Evolutionary conservation across 2,113 vertebrate species (phyloP), one percentile per base, ranked within the genome.

Genomic region (Chlamydotis undulata): DNA sequence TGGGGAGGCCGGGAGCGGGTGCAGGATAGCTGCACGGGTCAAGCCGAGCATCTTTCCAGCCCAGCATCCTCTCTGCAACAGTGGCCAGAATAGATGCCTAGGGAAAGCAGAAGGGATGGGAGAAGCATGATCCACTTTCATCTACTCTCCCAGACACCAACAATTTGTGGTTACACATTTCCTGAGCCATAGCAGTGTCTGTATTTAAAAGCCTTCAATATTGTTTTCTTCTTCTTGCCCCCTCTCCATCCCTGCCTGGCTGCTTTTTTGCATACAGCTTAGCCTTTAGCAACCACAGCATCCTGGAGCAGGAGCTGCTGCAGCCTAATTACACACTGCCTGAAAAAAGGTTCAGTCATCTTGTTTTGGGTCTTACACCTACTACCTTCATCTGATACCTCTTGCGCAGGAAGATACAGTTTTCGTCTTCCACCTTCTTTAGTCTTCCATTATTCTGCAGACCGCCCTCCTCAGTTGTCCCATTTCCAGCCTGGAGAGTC

Each of bases 251-350:
- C 64, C 52, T 50, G 19, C 18, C 41, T 50, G 26, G 21, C 28
- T 64, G 31, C 67, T 89, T 83, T 75, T 75, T 76, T 83, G 56
- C 57, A 49, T 29, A 25, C 35, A 68, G 22, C 16, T 75, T 41
- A 81, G 24, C 24, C 91, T 91, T 84, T 78, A 78, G 60, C 60
- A 84, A 52, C 80, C 56, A 67, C 73, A 84, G 47, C 29, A 63
- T 74, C 71, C 90, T 86, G 64, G n/a, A 85, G 33, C 49, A 93
- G 79, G 50, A 94, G 68, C n/a, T 92, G 47, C 64, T 93, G 68
- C 65, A 64, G 87, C 53, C 87, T 92, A 82, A 89, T 89, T 84
- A 64, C 11, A 47, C 19, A 14, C 41, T 60, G 37, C 6, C 4
- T 41, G 55, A 83, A 86, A 91, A 90, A 89, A 67, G 7, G 8